Percentiles rank a stretch among this genome's conserved stretches.
These are phyloP conservation scores for Dipus sagitta DNA, from an alignment of 2,797 vertebrate species.

Conservation along the genomic window DNA sequence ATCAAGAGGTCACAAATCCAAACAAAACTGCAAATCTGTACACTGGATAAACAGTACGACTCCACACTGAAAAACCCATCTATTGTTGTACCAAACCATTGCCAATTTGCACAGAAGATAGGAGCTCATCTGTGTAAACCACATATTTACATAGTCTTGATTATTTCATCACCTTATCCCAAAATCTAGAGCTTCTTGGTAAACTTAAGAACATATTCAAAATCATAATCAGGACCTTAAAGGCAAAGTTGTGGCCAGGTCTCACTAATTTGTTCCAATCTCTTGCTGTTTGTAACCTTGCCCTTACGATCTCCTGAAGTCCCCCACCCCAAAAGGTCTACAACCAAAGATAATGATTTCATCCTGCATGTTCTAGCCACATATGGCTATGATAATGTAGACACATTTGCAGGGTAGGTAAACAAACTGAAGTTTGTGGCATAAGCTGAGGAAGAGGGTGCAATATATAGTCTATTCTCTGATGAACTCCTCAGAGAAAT, in stretches of 20 bases:
- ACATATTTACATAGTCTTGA: background rate
- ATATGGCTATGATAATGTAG: background rate
- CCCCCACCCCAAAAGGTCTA: background rate
- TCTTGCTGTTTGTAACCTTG: conserved; percentile 2
- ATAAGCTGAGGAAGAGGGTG: background rate
- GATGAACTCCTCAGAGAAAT: background rate
- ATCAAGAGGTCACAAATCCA: conserved; percentile 43
- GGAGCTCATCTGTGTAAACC: background rate
- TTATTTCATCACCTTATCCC: background rate
- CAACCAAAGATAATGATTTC: background rate
- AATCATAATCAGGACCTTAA: background rate
- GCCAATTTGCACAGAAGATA: background rate
- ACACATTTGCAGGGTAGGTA: background rate
- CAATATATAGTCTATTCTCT: background rate
- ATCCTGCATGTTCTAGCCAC: background rate
- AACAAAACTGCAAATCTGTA: conserved; percentile 16
- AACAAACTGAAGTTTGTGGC: background rate
- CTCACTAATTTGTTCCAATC: background rate
- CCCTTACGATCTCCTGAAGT: background rate
- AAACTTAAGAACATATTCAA: conserved; percentile 1
- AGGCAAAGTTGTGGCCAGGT: background rate
- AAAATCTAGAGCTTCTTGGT: conserved; percentile 31
- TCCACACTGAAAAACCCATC: background rate
- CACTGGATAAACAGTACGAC: background rate
- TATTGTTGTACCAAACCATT: background rate